These are phyloP conservation scores for Amblyraja radiata DNA, from an alignment of 2,797 vertebrate genomes.

Conservation along the genomic window DNA sequence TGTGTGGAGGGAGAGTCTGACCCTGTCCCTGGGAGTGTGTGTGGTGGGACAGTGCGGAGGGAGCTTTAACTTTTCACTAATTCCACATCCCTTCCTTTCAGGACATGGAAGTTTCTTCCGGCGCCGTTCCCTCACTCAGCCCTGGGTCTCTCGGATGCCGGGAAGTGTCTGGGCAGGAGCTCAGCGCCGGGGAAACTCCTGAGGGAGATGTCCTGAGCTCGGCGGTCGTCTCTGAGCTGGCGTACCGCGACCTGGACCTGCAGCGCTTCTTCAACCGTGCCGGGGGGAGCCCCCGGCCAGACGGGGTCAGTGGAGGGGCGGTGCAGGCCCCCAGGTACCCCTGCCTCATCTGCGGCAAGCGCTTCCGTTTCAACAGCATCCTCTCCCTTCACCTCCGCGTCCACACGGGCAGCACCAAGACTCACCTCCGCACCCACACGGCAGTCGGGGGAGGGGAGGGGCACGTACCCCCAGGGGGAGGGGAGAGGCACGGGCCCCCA, in stretches of 20 bases:
- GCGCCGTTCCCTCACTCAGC: slow-evolving; percentile 41
- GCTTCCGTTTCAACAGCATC: slow-evolving; percentile 89
- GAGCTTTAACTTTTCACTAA: not conserved
- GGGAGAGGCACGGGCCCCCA: no score
- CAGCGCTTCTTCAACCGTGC: slow-evolving; percentile 73
- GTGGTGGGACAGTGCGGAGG: not conserved
- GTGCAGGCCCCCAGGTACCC: slow-evolving; percentile 65
- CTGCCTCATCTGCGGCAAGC: slow-evolving; percentile 82
- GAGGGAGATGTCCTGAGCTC: slow-evolving; percentile 62
- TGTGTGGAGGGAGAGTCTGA: not conserved
- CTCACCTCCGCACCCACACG: slow-evolving; percentile 62
- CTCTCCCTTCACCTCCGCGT: slow-evolving; percentile 76
- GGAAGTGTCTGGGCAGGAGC: slow-evolving; percentile 55
- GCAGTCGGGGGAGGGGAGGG: slow-evolving; percentile 41
- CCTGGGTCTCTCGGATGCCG: slow-evolving; percentile 48
- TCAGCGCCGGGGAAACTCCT: slow-evolving; percentile 38
- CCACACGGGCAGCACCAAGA: slow-evolving; percentile 49
- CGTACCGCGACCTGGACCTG: slow-evolving; percentile 70
- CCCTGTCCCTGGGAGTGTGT: not conserved
- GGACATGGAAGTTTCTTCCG: slow-evolving; percentile 45
- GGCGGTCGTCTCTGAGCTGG: slow-evolving; percentile 52
- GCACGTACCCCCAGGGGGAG: no score
- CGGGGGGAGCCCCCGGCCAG: slow-evolving; percentile 51
- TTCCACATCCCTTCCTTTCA: slow-evolving; percentile 50
- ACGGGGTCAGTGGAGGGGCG: slow-evolving; percentile 48